Evolutionary conservation across 2,888 invertebrate species (phyloP).

Genomic region (Aphelenchoides bicaudatus): DNA sequence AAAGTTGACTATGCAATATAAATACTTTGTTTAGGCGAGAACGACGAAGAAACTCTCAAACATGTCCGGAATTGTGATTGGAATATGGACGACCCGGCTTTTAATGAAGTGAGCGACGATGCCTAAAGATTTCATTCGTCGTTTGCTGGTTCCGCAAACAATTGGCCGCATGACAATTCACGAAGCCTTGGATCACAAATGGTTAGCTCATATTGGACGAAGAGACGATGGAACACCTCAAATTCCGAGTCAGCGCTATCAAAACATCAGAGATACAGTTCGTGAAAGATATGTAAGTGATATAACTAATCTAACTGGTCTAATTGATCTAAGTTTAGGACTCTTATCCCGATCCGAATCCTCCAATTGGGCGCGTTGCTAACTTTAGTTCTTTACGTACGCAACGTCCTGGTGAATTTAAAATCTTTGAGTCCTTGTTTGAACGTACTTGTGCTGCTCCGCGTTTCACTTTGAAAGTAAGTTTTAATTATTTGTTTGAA

Average conservation of each 20-base stretch:
- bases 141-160: slow-evolving; percentile 83
- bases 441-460: slow-evolving; percentile 77
- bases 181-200: slow-evolving; percentile 88
- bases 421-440: slow-evolving; percentile 80
- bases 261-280: slow-evolving; percentile 80
- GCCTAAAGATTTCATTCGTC: slow-evolving; percentile 95
- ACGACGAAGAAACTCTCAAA: slow-evolving; percentile 93
- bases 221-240: slow-evolving; percentile 56
- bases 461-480: no score
- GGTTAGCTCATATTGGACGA: slow-evolving; percentile 76
- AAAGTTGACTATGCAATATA: no score
- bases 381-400: slow-evolving; percentile 95
- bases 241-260: slow-evolving; percentile 80
- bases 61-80: slow-evolving; percentile 98
- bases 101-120: slow-evolving; percentile 87
- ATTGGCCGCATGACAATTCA: slow-evolving; percentile 96
- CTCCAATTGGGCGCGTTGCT: slow-evolving; percentile 91
- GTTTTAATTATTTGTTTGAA: no score
- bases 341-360: slow-evolving; percentile 69
- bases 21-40: no score
- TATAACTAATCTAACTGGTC: no score
- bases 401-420: slow-evolving; percentile 88
- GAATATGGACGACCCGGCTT: slow-evolving; percentile 96
- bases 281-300: slow-evolving; percentile 68
- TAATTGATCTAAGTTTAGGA: slow-evolving; percentile 55